Evolutionary conservation across 2,113 vertebrate species (phyloP), one percentile per base, ranked within the genome.

Genomic region (Lathamus discolor): DNA sequence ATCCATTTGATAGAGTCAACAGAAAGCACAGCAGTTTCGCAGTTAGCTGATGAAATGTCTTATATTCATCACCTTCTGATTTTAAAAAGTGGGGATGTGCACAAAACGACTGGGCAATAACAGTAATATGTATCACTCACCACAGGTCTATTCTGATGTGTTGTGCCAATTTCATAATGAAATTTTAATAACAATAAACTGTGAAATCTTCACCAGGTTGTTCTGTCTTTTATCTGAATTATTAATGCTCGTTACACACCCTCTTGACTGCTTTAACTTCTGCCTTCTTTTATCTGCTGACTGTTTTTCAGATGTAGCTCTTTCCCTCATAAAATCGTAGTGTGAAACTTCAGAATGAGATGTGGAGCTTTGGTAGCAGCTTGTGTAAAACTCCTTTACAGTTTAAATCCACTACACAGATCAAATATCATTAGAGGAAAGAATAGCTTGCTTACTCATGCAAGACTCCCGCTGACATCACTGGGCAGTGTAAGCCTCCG

Each of bases 141-240:
- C 92, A 91, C 83, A 90, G 59, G 91, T 89, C 83, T 97, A 91
- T 95, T 97, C 95, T 96, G 93, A 90, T 93, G 91, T 96, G 87
- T 94, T 91, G 92, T 96, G 92, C 86, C 96, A 93, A 92, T 97
- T 97, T 97, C 91, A 76, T 95, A 94, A 93, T 55, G 46, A 93
- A 95, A 83, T 95, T 96, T 95, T 93, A 94, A 88, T 92, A 94
- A 89, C 48, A 96, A 96, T 97, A 96, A 97, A 97, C 81, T 2
- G 9, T 81, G n/a, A 92, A 96, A 90, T 54, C 61, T 63, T 68
- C 84, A 89, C 67, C 48, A 25, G 52, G 8, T 66, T 39, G 22
- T 94, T 57, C 74, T 73, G 78, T 90, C 75, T 94, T 90, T 88
- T 90, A 19, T 80, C 37, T 76, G 57, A 77, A 76, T 52, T 72